These are phyloP conservation scores for Drosophila gunungcola DNA, from an alignment of 1,140 invertebrate genomes.

Conservation along the genomic window DNA sequence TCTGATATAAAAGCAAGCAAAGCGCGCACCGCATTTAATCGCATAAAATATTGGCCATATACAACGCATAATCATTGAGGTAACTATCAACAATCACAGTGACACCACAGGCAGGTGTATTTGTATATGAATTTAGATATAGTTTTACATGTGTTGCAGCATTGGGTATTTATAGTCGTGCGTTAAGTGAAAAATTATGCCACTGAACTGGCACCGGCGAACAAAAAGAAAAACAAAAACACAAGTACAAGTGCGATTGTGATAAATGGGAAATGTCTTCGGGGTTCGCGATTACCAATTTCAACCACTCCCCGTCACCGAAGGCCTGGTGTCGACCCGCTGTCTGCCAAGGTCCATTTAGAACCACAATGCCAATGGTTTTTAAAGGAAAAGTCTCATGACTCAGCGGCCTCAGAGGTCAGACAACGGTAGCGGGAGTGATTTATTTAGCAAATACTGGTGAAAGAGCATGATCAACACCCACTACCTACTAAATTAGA, in stretches of 20 bases:
- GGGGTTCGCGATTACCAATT: constrained; percentile 62
- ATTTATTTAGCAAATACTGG: not conserved
- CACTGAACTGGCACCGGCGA: constrained; percentile 33
- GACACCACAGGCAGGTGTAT: constrained; percentile 39
- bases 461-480: constrained; percentile 9
- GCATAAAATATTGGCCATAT: constrained; percentile 71
- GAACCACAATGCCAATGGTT: not conserved
- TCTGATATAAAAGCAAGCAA: constrained; percentile 9
- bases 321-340: constrained; percentile 38
- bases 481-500: constrained; percentile 9
- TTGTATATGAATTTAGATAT: constrained; percentile 44
- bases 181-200: constrained; percentile 83
- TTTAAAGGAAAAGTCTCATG: constrained; percentile 18
- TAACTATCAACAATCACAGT: constrained; percentile 75
- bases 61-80: constrained; percentile 77
- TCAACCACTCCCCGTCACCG: constrained; percentile 23
- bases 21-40: constrained; percentile 57
- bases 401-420: constrained; percentile 51
- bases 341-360: constrained; percentile 55
- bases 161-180: constrained; percentile 72
- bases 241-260: constrained; percentile 61
- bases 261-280: constrained; percentile 75
- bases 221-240: constrained; percentile 27
- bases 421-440: constrained; percentile 4
- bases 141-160: constrained; percentile 60